A percentile compares a stretch with the other conserved stretches of the same genome.
phyloP scores from a whole-genome alignment of 2,113 vertebrate genomes.

The Clarias gariepinus region DNA sequence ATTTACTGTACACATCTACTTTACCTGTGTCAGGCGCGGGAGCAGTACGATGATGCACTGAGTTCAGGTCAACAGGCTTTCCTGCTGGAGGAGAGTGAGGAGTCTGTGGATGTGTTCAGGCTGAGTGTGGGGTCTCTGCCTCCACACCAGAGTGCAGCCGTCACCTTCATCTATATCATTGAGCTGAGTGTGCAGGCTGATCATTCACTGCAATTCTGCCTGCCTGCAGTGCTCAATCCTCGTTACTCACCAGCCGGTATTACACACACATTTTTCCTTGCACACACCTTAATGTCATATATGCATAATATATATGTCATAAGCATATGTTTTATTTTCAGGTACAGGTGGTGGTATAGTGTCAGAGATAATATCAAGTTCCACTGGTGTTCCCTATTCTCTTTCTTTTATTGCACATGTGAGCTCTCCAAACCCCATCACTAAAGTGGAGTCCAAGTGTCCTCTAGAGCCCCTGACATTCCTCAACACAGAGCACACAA shows the following conservation, averaged over 20 bases:
- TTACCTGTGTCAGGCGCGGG: constrained; percentile 64
- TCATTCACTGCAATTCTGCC: constrained; percentile 72
- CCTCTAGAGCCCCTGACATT: no score
- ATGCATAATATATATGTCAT: no score
- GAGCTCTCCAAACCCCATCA: no score
- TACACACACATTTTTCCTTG: neutral
- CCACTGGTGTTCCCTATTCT: no score
- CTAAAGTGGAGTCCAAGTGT: no score
- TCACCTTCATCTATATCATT: constrained; percentile 77
- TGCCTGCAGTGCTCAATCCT: constrained; percentile 80
- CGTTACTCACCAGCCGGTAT: constrained; percentile 74
- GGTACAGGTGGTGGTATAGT: no score
- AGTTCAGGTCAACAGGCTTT: constrained; percentile 76
- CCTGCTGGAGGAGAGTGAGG: constrained; percentile 74
- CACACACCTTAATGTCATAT: neutral
- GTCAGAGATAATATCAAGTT: no score
- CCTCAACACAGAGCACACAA: constrained; percentile 66
- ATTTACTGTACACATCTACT: neutral
- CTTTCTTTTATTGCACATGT: no score
- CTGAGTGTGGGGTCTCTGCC: constrained; percentile 78
- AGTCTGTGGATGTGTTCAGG: constrained; percentile 75
- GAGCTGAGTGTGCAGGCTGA: constrained; percentile 78
- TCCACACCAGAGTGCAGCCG: constrained; percentile 69
- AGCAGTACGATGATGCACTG: constrained; percentile 75
- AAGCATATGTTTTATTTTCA: constrained; percentile 37